Percentiles rank a stretch among this genome's conserved stretches.
phyloP scores from a whole-genome alignment of 2,797 vertebrate genomes.

The Thalassophryne amazonica region DNA sequence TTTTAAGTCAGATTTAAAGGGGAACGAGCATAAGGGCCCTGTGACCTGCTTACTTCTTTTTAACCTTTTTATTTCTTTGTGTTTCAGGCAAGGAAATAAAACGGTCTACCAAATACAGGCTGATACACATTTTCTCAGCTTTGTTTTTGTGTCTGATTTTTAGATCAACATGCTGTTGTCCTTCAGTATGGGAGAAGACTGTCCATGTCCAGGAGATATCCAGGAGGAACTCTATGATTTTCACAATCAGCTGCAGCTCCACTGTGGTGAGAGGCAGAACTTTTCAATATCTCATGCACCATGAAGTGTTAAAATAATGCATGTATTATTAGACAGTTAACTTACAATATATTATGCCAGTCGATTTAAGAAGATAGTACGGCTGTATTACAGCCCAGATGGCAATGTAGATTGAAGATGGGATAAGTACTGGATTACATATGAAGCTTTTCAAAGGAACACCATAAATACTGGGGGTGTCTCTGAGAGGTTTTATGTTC shows the following conservation, averaged over 20 bases:
- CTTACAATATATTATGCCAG: neutral
- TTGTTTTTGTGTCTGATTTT: constrained; percentile 44
- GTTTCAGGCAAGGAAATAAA: too few relatives aligned
- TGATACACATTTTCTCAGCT: too few relatives aligned
- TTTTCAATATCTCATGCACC: neutral
- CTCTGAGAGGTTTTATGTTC: neutral
- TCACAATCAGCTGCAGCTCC: constrained; percentile 92
- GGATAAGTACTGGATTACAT: neutral
- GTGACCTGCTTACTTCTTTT: too few relatives aligned
- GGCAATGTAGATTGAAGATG: neutral
- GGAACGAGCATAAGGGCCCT: too few relatives aligned
- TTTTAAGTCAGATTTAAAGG: too few relatives aligned
- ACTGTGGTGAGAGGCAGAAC: constrained; percentile 87
- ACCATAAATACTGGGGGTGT: too few relatives aligned
- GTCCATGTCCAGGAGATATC: constrained; percentile 93
- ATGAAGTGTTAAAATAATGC: neutral
- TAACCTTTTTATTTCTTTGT: too few relatives aligned
- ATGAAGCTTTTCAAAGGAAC: neutral
- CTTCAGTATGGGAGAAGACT: constrained; percentile 93
- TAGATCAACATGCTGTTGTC: constrained; percentile 98
- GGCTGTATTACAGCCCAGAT: neutral
- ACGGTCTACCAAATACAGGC: too few relatives aligned
- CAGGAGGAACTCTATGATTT: constrained; percentile 92
- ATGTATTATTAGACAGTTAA: neutral
- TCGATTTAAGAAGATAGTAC: neutral